Evolutionary conservation across 2,888 invertebrate species (phyloP).

Genomic region (Ptychoptera contaminata): DNA sequence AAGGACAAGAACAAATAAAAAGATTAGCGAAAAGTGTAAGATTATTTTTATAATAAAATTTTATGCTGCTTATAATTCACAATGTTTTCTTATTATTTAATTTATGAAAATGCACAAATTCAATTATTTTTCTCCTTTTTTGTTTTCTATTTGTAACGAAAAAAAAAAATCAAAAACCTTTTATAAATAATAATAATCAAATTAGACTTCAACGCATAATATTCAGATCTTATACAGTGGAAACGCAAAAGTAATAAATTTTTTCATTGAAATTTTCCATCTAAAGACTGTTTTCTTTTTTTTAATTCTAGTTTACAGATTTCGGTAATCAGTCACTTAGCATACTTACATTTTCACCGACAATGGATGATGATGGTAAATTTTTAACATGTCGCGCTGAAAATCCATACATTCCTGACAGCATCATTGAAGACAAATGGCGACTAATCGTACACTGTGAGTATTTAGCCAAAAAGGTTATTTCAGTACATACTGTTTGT

Average conservation of each 20-base stretch:
- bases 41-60: conserved; percentile 14
- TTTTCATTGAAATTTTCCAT: not conserved
- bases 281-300: conserved; percentile 2
- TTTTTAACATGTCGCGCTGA: conserved; percentile 77
- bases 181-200: not conserved
- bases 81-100: not conserved
- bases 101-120: no score
- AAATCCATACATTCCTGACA: conserved; percentile 70
- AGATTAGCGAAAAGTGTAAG: conserved; percentile 69
- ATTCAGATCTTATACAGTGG: not conserved
- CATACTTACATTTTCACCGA: conserved; percentile 66
- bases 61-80: not conserved
- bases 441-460: conserved; percentile 77
- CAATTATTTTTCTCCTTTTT: not conserved
- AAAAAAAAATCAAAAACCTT: not conserved
- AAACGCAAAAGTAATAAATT: not conserved
- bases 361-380: conserved; percentile 78
- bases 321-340: conserved; percentile 70
- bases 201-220: not conserved
- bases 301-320: conserved; percentile 49
- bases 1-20: conserved; percentile 64
- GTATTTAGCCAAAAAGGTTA: no score
- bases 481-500: no score
- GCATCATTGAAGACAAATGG: conserved; percentile 76
- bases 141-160: not conserved